phyloP scores from a whole-genome alignment of 2,113 vertebrate species.

The Barnardius zonarius region DNA sequence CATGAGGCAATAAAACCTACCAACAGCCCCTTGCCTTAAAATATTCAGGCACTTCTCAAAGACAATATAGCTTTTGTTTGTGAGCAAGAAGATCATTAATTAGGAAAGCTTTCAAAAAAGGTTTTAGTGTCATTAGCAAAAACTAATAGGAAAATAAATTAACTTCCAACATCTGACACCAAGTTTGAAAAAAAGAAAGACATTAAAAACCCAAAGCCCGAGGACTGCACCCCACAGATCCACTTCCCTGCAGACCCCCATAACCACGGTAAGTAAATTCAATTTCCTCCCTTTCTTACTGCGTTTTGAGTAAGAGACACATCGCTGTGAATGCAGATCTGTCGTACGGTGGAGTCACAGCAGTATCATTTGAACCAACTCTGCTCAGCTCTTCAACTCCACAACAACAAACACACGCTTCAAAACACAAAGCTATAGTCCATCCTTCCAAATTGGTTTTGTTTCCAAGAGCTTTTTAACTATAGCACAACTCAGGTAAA shows the following conservation, averaged over 20 bases:
- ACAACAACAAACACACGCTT: not conserved
- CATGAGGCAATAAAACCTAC: conserved; percentile 40
- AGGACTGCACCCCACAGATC: not conserved
- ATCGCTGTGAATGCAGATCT: not conserved
- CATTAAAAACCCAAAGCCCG: not conserved
- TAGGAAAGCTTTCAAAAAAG: conserved; percentile 15
- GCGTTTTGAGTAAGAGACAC: not conserved
- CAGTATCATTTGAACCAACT: not conserved
- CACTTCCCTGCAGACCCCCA: not conserved
- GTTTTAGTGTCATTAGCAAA: conserved; percentile 49
- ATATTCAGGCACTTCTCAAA: conserved; percentile 14
- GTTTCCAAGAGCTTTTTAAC: not conserved
- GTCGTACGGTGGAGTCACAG: not conserved
- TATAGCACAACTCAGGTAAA: not conserved
- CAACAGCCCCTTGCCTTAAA: conserved; percentile 3
- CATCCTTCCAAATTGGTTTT: not conserved
- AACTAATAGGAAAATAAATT: conserved; percentile 36
- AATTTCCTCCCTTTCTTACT: conserved; percentile 6
- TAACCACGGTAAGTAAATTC: not conserved
- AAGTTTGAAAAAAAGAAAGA: not conserved
- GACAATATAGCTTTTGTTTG: conserved; percentile 38
- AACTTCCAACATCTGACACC: conserved; percentile 20
- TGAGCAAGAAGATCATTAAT: conserved; percentile 23
- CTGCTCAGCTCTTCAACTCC: not conserved
- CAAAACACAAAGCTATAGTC: not conserved